phyloP scores from a whole-genome alignment of 2,797 vertebrate species.

The Chrysocyon brachyurus region DNA sequence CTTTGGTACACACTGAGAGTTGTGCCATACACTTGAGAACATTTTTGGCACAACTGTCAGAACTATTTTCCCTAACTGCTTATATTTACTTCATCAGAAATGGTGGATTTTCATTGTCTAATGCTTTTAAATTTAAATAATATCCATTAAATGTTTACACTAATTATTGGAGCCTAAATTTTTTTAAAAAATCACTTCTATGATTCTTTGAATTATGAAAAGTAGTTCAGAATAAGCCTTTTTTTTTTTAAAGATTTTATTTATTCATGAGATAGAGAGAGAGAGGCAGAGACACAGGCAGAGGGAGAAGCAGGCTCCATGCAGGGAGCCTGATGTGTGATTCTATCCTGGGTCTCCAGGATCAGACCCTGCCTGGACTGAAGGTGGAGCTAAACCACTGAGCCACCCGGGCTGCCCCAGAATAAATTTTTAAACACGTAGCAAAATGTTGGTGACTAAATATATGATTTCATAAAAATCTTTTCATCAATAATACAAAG shows the following conservation, averaged over 20 bases:
- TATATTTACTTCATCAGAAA: background rate
- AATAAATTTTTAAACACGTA: background rate
- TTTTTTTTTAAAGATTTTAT: background rate
- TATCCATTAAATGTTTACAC: background rate
- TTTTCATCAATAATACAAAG: background rate
- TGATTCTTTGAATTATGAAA: slow-evolving; percentile 39
- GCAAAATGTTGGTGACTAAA: background rate
- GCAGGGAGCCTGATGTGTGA: too few relatives aligned
- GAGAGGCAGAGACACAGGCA: too few relatives aligned
- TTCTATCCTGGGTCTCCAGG: too few relatives aligned
- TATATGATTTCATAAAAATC: background rate
- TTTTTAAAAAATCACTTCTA: background rate
- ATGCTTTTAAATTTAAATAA: slow-evolving; percentile 22
- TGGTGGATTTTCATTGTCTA: slow-evolving; percentile 13
- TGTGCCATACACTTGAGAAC: background rate
- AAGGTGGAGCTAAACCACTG: too few relatives aligned
- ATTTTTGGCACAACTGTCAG: background rate
- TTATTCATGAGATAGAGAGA: too few relatives aligned
- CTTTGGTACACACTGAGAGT: background rate
- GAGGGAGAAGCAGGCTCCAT: too few relatives aligned
- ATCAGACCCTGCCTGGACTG: too few relatives aligned
- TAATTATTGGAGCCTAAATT: background rate
- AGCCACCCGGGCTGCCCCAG: too few relatives aligned
- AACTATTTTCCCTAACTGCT: background rate
- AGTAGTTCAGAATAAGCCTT: background rate